phyloP scores from a whole-genome alignment of 2,113 vertebrate genomes.

The Lepisosteus oculatus region DNA sequence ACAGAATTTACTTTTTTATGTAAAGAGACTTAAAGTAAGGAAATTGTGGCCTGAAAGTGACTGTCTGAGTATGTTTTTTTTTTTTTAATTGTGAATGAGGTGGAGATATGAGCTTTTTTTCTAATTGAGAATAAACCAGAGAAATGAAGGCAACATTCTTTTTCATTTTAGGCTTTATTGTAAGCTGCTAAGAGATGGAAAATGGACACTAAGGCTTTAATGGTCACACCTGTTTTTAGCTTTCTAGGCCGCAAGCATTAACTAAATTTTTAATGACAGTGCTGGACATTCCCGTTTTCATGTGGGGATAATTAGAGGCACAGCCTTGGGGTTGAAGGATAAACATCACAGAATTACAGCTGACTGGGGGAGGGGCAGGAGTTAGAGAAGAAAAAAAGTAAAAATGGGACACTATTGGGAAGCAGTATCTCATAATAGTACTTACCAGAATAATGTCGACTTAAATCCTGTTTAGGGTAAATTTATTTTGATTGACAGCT shows the following conservation, averaged over 20 bases:
- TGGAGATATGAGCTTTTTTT: not conserved
- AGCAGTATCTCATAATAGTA: constrained; percentile 20
- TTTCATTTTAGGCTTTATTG: constrained; percentile 16
- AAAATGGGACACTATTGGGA: constrained; percentile 25
- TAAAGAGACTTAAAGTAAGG: no score
- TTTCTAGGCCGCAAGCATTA: constrained; percentile 33
- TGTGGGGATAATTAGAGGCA: constrained; percentile 43
- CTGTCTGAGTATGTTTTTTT: no score
- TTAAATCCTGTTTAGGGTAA: constrained; percentile 2
- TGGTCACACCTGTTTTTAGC: constrained; percentile 54
- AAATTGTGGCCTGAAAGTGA: no score
- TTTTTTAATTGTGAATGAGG: no score
- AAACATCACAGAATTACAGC: constrained; percentile 46
- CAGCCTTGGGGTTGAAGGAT: constrained; percentile 42
- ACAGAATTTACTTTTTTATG: no score
- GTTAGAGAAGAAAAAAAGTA: constrained; percentile 21
- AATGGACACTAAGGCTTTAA: constrained; percentile 26
- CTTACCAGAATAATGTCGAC: constrained; percentile 3
- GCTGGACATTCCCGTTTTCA: constrained; percentile 31
- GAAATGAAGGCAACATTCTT: constrained; percentile 3
- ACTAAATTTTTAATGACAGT: constrained; percentile 44
- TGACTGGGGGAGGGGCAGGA: constrained; percentile 29
- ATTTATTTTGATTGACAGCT: constrained; percentile 3
- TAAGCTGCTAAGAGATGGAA: not conserved
- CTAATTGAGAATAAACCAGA: constrained; percentile 8